Percentiles rank a stretch among this genome's conserved stretches.
phyloP scores from a whole-genome alignment of 2,888 invertebrate species.

The Cybosia mesomella region DNA sequence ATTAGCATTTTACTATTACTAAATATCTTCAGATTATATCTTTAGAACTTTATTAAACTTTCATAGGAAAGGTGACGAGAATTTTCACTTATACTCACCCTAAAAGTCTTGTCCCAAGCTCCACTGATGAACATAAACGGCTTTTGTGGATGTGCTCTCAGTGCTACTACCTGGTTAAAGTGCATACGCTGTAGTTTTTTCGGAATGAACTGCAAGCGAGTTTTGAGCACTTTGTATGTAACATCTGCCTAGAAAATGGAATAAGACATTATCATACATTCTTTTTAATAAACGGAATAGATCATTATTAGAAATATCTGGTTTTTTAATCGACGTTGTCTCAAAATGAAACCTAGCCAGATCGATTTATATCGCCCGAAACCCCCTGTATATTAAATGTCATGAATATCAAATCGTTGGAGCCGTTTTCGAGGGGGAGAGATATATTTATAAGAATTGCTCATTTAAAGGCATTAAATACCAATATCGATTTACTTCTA shows the following conservation, averaged over 20 bases:
- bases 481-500: too few species aligned
- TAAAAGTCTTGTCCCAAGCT: slow-evolving; percentile 87
- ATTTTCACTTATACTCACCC: slow-evolving; percentile 66
- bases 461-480: too few species aligned
- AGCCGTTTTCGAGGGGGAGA: too few species aligned
- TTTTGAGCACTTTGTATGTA: slow-evolving; percentile 80
- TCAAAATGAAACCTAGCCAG: too few species aligned
- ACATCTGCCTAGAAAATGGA: slow-evolving; percentile 57
- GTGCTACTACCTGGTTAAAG: slow-evolving; percentile 75
- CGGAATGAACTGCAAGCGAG: slow-evolving; percentile 78
- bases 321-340: too few species aligned
- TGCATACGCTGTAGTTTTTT: slow-evolving; percentile 81
- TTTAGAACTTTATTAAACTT: background rate
- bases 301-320: too few species aligned
- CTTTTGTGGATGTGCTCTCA: slow-evolving; percentile 79
- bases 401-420: too few species aligned
- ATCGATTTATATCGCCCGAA: too few species aligned
- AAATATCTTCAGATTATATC: background rate
- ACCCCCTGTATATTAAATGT: too few species aligned
- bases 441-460: too few species aligned
- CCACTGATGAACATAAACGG: slow-evolving; percentile 81
- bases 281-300: too few species aligned
- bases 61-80: background rate
- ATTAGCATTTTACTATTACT: background rate
- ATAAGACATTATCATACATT: too few species aligned